Percentiles rank a stretch among this genome's conserved stretches.
Conservation (phyloP, 2,888 invertebrate species). For the Drosophila hamatofila region DNA sequence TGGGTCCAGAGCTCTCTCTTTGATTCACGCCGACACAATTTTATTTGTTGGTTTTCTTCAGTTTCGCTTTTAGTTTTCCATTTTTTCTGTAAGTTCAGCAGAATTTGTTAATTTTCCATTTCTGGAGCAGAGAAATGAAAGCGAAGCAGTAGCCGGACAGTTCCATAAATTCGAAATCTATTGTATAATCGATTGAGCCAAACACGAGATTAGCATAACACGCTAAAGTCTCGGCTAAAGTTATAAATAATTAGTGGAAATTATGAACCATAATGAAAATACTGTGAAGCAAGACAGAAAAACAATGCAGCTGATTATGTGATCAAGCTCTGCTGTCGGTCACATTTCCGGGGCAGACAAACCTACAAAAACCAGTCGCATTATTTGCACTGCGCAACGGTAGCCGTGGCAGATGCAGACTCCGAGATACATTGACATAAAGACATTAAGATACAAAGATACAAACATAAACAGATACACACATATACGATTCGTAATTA, state of each 20-base stretch:
- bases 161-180: slow-evolving; percentile 6
- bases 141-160: slow-evolving; percentile 26
- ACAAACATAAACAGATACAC: slow-evolving; percentile 1
- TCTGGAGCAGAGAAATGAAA: slow-evolving; percentile 40
- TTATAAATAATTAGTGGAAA: slow-evolving; percentile 39
- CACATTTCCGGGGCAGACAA: slow-evolving; percentile 61
- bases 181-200: slow-evolving; percentile 28
- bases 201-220: slow-evolving; percentile 55
- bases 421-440: slow-evolving; percentile 19
- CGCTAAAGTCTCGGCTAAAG: background rate
- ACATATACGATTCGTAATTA: slow-evolving; percentile 28
- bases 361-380: slow-evolving; percentile 59
- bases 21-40: slow-evolving; percentile 61
- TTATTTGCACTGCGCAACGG: slow-evolving; percentile 73
- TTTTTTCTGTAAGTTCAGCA: slow-evolving; percentile 42
- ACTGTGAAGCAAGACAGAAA: slow-evolving; percentile 5
- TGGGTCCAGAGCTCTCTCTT: slow-evolving; percentile 59
- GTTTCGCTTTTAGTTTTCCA: slow-evolving; percentile 12
- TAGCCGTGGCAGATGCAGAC: slow-evolving; percentile 49
- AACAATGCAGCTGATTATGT: slow-evolving; percentile 65
- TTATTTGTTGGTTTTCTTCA: slow-evolving; percentile 36
- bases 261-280: slow-evolving; percentile 6
- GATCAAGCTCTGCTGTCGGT: slow-evolving; percentile 38
- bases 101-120: slow-evolving; percentile 33
- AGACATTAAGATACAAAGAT: background rate